Evolutionary conservation across 2,888 invertebrate species (phyloP), one percentile per base, ranked within the genome.

Genomic region (Allophyes oxyacanthae): DNA sequence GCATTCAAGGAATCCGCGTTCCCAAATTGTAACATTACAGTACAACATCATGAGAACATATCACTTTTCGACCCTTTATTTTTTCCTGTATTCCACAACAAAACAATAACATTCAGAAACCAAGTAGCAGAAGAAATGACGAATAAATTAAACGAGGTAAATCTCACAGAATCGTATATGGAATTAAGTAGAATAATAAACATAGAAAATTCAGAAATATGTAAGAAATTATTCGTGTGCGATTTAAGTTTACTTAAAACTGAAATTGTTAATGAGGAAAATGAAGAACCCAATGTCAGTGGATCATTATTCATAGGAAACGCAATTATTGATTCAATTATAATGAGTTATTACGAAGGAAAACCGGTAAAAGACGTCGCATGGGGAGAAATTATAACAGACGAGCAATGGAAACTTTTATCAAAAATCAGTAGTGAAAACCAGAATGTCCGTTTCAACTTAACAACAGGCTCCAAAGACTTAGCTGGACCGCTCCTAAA

Each of bases 291-390:
- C 0, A 71, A 90, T 42, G 33, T 91, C 0, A 52, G 49, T 1
- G 92, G 92, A 0, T 86, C 89, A 0, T 67, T 92, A 4, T 63
- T 37, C 9, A 77, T 86, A 0, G 84, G 81, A 0, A 89, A 84
- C 59, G 52, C 71, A 0, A 69, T 89, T 5, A 79, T 87, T 0
- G 92, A 93, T 67, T 62, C 83, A 0, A 90, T 91, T 57, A 38
- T 91, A 9, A 92, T 92, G 92, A 81, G 85, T 33, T 90, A 83
- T 37, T 93, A 90, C 20, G 88, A 91, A 65, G 91, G 90, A 0
- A 72, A 76, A 49, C 77, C 84, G 0, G 11, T 72, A 4, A 63
- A 85, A 34, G 77, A 88, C 0, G 81, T 92, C 0, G 92, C 85
- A 0, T 91, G 92, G 91, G 91, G 90, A 0, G 68, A 82, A 72